Base-by-base conservation (phyloP, 2,797 vertebrate species). In the Psittacula derbiana region DNA sequence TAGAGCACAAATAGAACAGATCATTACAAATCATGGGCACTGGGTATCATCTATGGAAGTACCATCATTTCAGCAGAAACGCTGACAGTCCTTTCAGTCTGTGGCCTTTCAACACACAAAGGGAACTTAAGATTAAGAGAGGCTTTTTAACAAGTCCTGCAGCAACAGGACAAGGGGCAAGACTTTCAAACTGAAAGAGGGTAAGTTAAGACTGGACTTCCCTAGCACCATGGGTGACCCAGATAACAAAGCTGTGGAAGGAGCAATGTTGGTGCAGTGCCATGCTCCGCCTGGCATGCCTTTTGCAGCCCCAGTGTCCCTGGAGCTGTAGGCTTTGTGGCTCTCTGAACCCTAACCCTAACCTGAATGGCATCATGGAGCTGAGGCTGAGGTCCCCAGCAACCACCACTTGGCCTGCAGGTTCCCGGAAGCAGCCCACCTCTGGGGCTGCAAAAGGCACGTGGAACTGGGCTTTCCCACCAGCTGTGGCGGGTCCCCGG, bases 281-380 rank as follows among this genome's bases (percentile, higher is more conserved):
- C 6, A 1, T 1, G 50, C 17, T 43, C 2, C 8, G 28, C 14
- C 15, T 0, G 4, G 21, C 40, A 8, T 2, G 18, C 33, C 10
- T 44, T 16, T 2, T 5, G 30, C 66, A 53, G 50, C 16, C 20
- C 20, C 25, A 0, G 4, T 2, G 43, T 1, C 20, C 9, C 43
- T 1, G 65, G 25, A 53, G 40, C 4, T 1, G 3, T 1, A 6
- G 38, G n/a, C 33, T 15, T 10, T 4, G 46, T 0, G 11, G 19
- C 21, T 19, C 67, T 8, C 80, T 4, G n/a, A 69, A 16, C 23
- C 23, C 31, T 0, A 6, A 13, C 17, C 43, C 65, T 2, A 21
- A 43, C n/a, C n/a, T 5, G 55, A 36, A 36, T 16, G n/a, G 23
- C 55, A 36, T 17, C 76, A 25, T 16, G n/a, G 23, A 36, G n/a